These are phyloP conservation scores for Mastomys natalensis DNA, from an alignment of 2,113 vertebrate genomes.

Conservation along the genomic window DNA sequence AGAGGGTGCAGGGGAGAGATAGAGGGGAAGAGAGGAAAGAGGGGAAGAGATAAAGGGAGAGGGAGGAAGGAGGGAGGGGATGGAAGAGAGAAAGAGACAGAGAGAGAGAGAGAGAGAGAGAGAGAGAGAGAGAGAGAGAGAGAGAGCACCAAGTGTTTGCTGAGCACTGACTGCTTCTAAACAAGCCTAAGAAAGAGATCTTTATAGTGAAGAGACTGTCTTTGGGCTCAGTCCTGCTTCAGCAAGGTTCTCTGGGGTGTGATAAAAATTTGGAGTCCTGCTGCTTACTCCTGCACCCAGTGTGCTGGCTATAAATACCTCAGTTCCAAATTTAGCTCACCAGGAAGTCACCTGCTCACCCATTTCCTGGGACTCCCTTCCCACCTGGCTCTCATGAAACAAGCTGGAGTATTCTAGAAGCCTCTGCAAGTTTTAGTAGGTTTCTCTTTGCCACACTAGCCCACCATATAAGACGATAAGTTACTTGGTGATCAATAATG, in stretches of 20 bases:
- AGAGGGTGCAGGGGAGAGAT: no score
- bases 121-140: no score
- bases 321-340: neutral
- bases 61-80: no score
- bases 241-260: neutral
- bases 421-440: neutral
- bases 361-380: neutral
- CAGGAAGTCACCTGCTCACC: neutral
- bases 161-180: neutral
- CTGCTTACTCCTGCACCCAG: accelerated
- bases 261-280: neutral
- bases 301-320: neutral
- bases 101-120: neutral
- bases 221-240: neutral
- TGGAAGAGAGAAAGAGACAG: neutral
- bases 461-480: no score
- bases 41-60: no score
- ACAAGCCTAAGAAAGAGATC: neutral
- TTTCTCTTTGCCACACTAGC: neutral
- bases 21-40: no score
- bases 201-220: neutral
- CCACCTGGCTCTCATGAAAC: neutral
- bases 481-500: neutral
- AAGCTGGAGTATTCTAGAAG: neutral
- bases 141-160: neutral